phyloP scores from a whole-genome alignment of 1,140 invertebrate genomes.

The Goniozus legneri region DNA sequence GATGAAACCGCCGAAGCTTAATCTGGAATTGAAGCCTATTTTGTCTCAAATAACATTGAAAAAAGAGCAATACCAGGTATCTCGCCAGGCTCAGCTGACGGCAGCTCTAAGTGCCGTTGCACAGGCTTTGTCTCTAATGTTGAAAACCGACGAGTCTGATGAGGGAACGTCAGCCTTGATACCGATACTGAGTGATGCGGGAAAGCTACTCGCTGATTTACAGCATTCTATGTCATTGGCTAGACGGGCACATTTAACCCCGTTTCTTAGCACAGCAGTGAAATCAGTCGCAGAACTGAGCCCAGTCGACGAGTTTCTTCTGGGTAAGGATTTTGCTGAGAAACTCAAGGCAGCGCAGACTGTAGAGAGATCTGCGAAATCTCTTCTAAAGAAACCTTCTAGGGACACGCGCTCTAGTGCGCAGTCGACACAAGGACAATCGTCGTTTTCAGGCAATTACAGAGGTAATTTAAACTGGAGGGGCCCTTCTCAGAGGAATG shows the following conservation, averaged over 20 bases:
- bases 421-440: too few relatives aligned
- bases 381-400: not conserved
- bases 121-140: not conserved
- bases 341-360: not conserved
- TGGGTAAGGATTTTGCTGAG: not conserved
- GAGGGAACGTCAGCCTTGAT: not conserved
- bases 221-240: constrained; percentile 9
- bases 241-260: constrained; percentile 3
- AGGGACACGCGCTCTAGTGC: too few relatives aligned
- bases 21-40: not conserved
- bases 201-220: constrained; percentile 7
- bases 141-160: not conserved
- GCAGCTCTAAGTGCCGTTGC: not conserved
- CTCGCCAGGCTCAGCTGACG: constrained; percentile 1
- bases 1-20: not conserved
- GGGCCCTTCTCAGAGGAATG: too few relatives aligned
- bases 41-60: not conserved
- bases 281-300: constrained; percentile 5
- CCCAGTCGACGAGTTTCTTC: not conserved
- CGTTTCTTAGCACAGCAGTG: constrained; percentile 2
- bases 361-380: not conserved
- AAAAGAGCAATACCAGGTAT: constrained; percentile 6
- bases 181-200: too few relatives aligned
- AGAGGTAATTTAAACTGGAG: too few relatives aligned
- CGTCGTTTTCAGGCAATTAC: too few relatives aligned